phyloP scores from a whole-genome alignment of 1,140 invertebrate genomes.

The Mya arenaria region DNA sequence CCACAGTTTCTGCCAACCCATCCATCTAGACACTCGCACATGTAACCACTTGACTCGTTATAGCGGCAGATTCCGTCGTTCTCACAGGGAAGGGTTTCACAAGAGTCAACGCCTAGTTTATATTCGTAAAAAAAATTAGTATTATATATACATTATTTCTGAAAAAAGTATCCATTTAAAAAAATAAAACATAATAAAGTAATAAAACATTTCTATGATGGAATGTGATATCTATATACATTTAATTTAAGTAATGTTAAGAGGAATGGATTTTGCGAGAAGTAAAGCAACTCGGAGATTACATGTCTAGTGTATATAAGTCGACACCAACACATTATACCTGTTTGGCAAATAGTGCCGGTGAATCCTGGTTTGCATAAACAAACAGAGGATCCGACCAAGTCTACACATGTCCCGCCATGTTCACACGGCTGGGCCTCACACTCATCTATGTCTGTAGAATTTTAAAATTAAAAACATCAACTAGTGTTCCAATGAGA shows the following conservation, averaged over 20 bases:
- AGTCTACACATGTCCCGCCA: conserved; percentile 29
- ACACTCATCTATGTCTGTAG: conserved; percentile 30
- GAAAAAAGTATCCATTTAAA: neutral
- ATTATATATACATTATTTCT: neutral
- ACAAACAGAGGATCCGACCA: neutral
- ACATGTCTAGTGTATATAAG: neutral
- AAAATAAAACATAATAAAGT: neutral
- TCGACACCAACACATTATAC: neutral
- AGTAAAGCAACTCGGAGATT: neutral
- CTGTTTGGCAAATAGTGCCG: conserved; percentile 27
- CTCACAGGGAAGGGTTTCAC: neutral
- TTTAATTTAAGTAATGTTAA: neutral
- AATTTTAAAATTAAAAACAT: too few species aligned
- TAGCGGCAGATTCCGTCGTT: conserved; percentile 1
- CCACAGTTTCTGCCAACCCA: conserved; percentile 8
- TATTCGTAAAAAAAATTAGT: neutral
- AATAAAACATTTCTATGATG: neutral
- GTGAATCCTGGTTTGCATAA: conserved; percentile 13
- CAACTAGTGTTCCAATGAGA: too few species aligned
- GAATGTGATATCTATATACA: neutral
- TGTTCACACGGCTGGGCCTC: neutral
- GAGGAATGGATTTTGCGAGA: neutral
- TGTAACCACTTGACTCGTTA: conserved; percentile 11
- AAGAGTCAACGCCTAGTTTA: neutral
- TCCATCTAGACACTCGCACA: neutral